Evolutionary conservation across 2,113 vertebrate species (phyloP).

Genomic region (Cepphus grylle): DNA sequence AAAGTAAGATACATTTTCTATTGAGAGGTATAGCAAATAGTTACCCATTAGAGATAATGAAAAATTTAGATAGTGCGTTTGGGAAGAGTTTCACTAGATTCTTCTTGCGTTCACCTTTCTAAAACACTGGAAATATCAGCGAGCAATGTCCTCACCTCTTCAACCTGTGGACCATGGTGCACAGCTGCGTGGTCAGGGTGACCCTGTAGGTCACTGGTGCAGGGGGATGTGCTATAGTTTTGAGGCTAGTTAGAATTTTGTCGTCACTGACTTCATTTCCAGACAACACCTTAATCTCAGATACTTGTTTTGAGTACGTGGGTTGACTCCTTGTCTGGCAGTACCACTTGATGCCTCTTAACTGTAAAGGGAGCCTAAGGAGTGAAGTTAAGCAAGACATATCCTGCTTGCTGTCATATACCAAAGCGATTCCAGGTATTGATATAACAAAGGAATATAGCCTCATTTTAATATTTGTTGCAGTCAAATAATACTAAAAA

Average conservation of each 20-base stretch:
- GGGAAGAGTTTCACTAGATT: background rate
- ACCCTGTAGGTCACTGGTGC: accelerated
- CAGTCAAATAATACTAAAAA: background rate
- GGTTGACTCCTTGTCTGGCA: background rate
- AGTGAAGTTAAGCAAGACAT: background rate
- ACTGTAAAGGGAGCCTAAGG: background rate
- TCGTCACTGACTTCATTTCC: background rate
- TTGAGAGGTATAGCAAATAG: background rate
- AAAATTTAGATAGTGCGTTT: background rate
- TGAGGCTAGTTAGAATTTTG: background rate
- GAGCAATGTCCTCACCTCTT: background rate
- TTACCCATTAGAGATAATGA: background rate
- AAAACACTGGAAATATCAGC: background rate
- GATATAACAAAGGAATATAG: background rate
- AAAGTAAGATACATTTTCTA: background rate
- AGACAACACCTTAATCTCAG: background rate
- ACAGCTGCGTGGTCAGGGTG: background rate
- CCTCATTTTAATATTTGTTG: background rate
- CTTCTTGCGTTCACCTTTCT: background rate
- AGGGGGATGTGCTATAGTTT: background rate
- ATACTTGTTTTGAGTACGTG: background rate
- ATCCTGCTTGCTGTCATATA: background rate
- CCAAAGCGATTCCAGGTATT: background rate
- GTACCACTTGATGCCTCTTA: background rate
- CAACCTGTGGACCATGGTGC: accelerated